phyloP scores from a whole-genome alignment of 2,113 vertebrate species.

The Melanerpes aurifrons region DNA sequence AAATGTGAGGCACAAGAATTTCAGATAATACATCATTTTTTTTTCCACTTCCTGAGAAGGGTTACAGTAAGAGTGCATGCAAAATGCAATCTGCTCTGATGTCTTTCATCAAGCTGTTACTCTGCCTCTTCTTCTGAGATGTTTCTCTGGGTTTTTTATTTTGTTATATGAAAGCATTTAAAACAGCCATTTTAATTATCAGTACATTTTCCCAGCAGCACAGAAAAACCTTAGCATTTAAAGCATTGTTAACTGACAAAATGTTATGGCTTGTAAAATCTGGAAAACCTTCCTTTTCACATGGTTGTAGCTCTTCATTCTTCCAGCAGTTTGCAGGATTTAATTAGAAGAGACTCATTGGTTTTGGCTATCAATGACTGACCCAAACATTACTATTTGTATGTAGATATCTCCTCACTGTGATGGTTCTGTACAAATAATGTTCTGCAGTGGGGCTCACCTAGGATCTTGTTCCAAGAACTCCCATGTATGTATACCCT shows the following conservation, averaged over 20 bases:
- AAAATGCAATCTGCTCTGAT: slow-evolving; percentile 11
- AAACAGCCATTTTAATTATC: neutral
- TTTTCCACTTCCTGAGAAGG: neutral
- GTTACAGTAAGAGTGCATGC: neutral
- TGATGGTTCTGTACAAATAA: neutral
- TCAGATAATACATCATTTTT: neutral
- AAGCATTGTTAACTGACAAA: slow-evolving; percentile 13
- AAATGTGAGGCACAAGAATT: neutral
- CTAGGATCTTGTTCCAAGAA: neutral
- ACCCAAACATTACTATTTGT: neutral
- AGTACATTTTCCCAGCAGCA: neutral
- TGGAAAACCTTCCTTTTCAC: neutral
- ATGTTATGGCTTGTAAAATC: neutral
- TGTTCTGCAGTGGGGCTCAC: neutral
- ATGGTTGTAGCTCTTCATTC: neutral
- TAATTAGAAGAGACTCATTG: neutral
- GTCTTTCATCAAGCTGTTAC: slow-evolving; percentile 3
- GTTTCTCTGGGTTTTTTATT: neutral
- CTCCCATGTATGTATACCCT: rapidly evolving
- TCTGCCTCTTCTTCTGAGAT: neutral
- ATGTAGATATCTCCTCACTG: neutral
- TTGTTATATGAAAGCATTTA: neutral
- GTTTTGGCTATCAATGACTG: neutral
- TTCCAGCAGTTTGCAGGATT: neutral
- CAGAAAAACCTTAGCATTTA: neutral